These are phyloP conservation scores for Passer montanus DNA, from an alignment of 2,113 vertebrate species.

Conservation along the genomic window DNA sequence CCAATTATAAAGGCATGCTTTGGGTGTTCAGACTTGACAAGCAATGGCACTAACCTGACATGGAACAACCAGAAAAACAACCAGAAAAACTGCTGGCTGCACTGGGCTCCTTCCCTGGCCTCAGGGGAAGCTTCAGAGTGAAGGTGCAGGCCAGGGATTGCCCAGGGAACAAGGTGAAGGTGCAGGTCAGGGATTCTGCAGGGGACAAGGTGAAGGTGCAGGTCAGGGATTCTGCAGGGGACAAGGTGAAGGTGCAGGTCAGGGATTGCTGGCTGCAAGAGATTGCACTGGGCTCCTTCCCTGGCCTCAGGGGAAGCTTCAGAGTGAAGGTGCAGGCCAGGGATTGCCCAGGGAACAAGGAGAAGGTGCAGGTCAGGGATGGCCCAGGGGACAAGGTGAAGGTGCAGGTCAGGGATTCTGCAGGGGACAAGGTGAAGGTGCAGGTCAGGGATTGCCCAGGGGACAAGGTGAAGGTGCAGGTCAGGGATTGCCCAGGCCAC, in stretches of 20 bases:
- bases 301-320: too few relatives aligned
- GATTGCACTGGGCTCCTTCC: too few relatives aligned
- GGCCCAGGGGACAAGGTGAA: rapidly evolving
- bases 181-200: too few relatives aligned
- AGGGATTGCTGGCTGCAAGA: too few relatives aligned
- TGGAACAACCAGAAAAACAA: not conserved
- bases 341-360: too few relatives aligned
- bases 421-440: too few relatives aligned
- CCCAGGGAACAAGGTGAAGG: rapidly evolving
- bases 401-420: too few relatives aligned
- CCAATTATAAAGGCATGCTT: not conserved
- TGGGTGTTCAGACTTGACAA: not conserved
- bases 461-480: not conserved
- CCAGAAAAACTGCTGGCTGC: not conserved
- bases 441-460: too few relatives aligned
- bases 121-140: not conserved
- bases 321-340: not conserved
- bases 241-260: not conserved
- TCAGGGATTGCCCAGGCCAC: not conserved
- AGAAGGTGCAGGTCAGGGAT: not conserved
- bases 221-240: rapidly evolving
- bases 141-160: not conserved
- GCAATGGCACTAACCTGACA: not conserved
- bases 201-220: too few relatives aligned
- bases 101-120: not conserved